phyloP scores from a whole-genome alignment of 2,113 vertebrate genomes.

The Pimephales promelas region DNA sequence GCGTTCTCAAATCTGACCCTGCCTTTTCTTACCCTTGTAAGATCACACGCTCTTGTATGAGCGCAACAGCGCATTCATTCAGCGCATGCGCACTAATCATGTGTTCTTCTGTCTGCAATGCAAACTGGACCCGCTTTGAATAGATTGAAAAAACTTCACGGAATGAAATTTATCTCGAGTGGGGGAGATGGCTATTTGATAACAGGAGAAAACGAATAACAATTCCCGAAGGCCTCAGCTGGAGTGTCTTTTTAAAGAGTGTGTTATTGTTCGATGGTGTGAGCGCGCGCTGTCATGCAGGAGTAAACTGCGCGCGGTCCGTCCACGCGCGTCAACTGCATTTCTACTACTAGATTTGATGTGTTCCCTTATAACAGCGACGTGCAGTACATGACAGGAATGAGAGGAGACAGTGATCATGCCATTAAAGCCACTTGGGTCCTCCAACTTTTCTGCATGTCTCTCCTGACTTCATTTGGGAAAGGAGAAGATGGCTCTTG shows the following conservation, averaged over 20 bases:
- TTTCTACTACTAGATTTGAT: background rate
- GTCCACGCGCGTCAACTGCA: background rate
- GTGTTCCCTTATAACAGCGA: background rate
- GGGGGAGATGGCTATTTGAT: background rate
- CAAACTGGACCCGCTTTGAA: background rate
- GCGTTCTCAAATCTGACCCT: background rate
- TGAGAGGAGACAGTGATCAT: constrained; percentile 29
- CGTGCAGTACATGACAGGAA: constrained; percentile 6
- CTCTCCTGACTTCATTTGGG: constrained; percentile 41
- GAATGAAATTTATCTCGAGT: background rate
- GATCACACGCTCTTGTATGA: background rate
- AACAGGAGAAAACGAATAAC: background rate
- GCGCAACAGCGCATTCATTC: background rate
- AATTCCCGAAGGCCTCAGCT: background rate
- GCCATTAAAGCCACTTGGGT: constrained; percentile 1
- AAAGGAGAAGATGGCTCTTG: constrained; percentile 80
- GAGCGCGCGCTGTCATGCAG: constrained; percentile 5
- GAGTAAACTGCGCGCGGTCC: background rate
- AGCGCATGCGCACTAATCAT: constrained; percentile 36
- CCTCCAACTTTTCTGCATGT: constrained; percentile 41
- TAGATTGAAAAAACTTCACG: background rate
- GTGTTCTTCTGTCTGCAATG: background rate
- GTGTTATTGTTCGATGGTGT: background rate
- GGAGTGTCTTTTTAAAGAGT: background rate
- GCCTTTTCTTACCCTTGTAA: background rate